Evolutionary conservation across 2,797 vertebrate genomes (phyloP).

Genomic region (Poeciliopsis presidionis): DNA sequence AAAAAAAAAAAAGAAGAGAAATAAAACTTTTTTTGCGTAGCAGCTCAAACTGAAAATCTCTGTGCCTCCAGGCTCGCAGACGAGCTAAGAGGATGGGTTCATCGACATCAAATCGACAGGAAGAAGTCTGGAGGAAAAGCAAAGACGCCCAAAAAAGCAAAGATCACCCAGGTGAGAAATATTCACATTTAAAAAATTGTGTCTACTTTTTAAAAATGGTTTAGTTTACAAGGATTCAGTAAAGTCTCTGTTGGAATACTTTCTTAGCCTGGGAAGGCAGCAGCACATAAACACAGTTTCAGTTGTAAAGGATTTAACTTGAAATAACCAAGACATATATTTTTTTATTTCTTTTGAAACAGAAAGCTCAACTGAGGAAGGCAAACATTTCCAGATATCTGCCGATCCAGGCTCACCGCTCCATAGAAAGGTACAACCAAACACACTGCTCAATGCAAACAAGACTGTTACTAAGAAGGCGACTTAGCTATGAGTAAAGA

Average conservation of each 20-base stretch:
- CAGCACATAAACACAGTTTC: background rate
- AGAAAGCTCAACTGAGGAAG: slow-evolving; percentile 86
- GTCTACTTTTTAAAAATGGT: background rate
- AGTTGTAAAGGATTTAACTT: background rate
- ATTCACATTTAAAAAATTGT: too few species aligned
- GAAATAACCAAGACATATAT: background rate
- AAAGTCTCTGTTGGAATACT: background rate
- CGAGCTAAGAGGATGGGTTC: slow-evolving; percentile 90
- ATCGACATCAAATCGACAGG: slow-evolving; percentile 88
- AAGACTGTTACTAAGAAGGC: background rate
- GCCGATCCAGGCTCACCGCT: slow-evolving; percentile 81
- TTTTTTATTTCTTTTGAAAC: slow-evolving; percentile 13
- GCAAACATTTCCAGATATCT: slow-evolving; percentile 84
- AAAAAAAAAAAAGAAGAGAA: too few species aligned
- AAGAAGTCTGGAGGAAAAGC: slow-evolving; percentile 83
- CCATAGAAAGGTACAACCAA: slow-evolving; percentile 80
- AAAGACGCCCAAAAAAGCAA: slow-evolving; percentile 77
- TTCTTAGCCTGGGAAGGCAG: background rate
- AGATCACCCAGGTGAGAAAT: slow-evolving; percentile 75
- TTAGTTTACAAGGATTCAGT: background rate
- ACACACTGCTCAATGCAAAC: background rate
- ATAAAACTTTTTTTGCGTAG: background rate
- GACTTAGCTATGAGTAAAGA: background rate
- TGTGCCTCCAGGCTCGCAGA: slow-evolving; percentile 83
- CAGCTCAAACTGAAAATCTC: background rate